A percentile compares a stretch with the other conserved stretches of the same genome.
Conservation (phyloP, 2,113 vertebrate genomes). For the Galemys pyrenaicus region DNA sequence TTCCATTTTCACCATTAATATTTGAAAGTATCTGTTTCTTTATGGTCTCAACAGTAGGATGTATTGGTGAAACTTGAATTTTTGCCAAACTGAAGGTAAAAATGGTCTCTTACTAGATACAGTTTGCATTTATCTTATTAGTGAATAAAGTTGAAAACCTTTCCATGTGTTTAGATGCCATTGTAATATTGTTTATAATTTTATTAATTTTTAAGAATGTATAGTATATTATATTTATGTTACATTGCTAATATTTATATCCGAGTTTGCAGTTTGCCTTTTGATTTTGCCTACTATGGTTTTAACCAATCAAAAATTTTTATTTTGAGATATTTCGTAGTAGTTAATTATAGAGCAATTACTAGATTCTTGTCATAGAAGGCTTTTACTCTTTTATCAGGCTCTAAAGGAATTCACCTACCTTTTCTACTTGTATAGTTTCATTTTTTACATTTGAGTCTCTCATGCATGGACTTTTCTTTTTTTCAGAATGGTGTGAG, state of each 20-base stretch:
- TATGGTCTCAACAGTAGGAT: not conserved
- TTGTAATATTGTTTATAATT: not conserved
- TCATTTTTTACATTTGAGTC: not conserved
- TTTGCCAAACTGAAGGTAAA: not conserved
- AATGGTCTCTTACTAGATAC: not conserved
- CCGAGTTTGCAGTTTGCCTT: not conserved
- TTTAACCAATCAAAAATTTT: not conserved
- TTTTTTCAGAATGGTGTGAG: not conserved
- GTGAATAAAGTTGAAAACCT: conserved; percentile 38
- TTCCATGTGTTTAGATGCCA: conserved; percentile 9
- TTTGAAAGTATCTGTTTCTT: not conserved
- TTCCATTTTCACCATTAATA: not conserved
- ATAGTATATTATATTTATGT: conserved; percentile 1
- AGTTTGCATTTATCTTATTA: conserved; percentile 19
- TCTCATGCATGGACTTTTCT: not conserved
- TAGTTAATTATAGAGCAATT: conserved; percentile 15
- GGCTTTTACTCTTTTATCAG: not conserved
- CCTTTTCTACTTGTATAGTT: not conserved
- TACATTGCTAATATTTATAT: conserved; percentile 7
- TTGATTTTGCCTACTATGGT: not conserved
- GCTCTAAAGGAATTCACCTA: not conserved
- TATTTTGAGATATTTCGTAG: conserved; percentile 18
- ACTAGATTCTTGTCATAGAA: conserved; percentile 1
- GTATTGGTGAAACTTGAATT: not conserved
- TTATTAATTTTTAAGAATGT: not conserved